These are phyloP conservation scores for Lamproptera curius DNA, from an alignment of 2,888 invertebrate genomes.

Conservation along the genomic window DNA sequence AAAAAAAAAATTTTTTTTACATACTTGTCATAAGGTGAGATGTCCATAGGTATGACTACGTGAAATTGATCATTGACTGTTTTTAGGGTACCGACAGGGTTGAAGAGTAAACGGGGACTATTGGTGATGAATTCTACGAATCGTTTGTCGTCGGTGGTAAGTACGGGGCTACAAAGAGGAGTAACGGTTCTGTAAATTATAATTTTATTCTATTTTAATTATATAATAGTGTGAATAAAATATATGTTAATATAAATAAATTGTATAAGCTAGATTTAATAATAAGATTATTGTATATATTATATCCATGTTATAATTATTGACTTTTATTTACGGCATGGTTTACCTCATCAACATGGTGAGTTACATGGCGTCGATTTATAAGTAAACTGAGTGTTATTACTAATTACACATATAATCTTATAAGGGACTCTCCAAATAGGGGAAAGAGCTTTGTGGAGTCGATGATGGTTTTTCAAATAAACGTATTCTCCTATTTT, in stretches of 20 bases:
- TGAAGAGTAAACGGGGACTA: constrained; percentile 9
- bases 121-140: constrained; percentile 7
- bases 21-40: no score
- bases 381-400: constrained; percentile 2
- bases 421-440: constrained; percentile 16
- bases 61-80: constrained; percentile 5
- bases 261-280: neutral
- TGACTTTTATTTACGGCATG: neutral
- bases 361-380: constrained; percentile 1
- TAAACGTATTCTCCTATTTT: constrained; percentile 14
- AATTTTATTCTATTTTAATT: no score
- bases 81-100: constrained; percentile 3
- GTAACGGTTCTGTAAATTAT: neutral
- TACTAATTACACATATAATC: neutral
- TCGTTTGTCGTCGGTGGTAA: constrained; percentile 1
- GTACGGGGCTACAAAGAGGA: neutral
- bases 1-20: no score
- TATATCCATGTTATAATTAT: neutral
- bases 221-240: neutral
- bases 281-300: no score
- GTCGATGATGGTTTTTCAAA: constrained; percentile 6
- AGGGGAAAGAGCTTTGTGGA: constrained; percentile 12
- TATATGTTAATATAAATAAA: neutral
- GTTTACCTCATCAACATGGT: constrained; percentile 7
- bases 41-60: neutral